A percentile compares a stretch with the other conserved stretches of the same genome.
These are phyloP conservation scores for Andricus quercusramuli DNA, from an alignment of 2,888 invertebrate species.

Conservation along the genomic window DNA sequence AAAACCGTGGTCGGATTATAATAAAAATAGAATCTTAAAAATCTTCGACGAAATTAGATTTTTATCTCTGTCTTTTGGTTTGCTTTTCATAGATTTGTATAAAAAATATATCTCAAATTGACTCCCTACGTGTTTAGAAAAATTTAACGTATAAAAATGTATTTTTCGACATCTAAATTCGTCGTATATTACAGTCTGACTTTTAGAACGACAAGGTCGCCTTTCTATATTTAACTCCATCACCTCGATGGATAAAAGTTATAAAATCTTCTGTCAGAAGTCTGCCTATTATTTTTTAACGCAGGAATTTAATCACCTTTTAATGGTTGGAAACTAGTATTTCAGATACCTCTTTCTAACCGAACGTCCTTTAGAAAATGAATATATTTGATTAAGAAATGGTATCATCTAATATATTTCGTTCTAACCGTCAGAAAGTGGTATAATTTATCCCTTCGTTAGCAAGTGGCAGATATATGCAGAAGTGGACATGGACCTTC, in stretches of 20 bases:
- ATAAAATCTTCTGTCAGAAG: background rate
- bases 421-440: too few relatives aligned
- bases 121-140: background rate
- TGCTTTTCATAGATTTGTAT: background rate
- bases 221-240: slow-evolving; percentile 21
- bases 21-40: background rate
- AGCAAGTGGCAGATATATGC: background rate
- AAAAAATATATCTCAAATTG: slow-evolving; percentile 16
- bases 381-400: too few relatives aligned
- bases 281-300: background rate
- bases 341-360: too few relatives aligned
- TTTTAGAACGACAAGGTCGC: slow-evolving; percentile 18
- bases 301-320: background rate
- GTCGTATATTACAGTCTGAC: slow-evolving; percentile 22
- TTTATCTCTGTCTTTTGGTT: background rate
- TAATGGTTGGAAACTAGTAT: too few relatives aligned
- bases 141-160: background rate
- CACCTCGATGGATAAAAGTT: slow-evolving; percentile 2
- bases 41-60: background rate
- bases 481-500: background rate
- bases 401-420: too few relatives aligned
- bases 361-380: too few relatives aligned
- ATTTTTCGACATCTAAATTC: background rate
- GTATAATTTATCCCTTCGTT: too few relatives aligned
- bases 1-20: background rate